phyloP scores from a whole-genome alignment of 2,113 vertebrate species.

The Ptychochromis oligacanthus region DNA sequence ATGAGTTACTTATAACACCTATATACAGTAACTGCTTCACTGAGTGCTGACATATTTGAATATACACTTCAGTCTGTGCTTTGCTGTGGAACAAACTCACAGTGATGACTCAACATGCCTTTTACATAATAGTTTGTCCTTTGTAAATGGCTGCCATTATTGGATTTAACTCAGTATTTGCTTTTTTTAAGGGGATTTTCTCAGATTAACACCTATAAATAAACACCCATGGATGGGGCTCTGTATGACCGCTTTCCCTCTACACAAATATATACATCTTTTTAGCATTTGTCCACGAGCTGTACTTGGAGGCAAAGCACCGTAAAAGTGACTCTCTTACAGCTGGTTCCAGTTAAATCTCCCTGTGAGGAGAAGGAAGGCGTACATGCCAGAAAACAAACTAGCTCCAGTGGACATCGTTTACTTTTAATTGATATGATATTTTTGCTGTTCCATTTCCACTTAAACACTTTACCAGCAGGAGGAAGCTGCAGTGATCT shows the following conservation, averaged over 20 bases:
- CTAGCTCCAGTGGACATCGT: conserved; percentile 28
- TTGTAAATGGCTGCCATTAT: background rate
- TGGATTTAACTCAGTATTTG: background rate
- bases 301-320: background rate
- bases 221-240: background rate
- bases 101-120: background rate
- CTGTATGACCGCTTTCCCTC: background rate
- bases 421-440: conserved; percentile 28
- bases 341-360: conserved; percentile 56
- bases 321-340: background rate
- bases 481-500: background rate
- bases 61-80: background rate
- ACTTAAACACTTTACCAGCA: background rate
- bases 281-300: background rate
- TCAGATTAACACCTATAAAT: background rate
- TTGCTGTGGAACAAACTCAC: background rate
- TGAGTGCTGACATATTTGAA: background rate
- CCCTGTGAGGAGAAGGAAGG: conserved; percentile 16
- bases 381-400: conserved; percentile 34
- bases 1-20: background rate
- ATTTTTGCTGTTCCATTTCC: conserved; percentile 27
- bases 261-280: background rate
- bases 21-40: background rate
- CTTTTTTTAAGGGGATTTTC: background rate
- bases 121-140: background rate